Conservation (phyloP, 2,888 invertebrate genomes). For the Drosophila buzzatii region DNA sequence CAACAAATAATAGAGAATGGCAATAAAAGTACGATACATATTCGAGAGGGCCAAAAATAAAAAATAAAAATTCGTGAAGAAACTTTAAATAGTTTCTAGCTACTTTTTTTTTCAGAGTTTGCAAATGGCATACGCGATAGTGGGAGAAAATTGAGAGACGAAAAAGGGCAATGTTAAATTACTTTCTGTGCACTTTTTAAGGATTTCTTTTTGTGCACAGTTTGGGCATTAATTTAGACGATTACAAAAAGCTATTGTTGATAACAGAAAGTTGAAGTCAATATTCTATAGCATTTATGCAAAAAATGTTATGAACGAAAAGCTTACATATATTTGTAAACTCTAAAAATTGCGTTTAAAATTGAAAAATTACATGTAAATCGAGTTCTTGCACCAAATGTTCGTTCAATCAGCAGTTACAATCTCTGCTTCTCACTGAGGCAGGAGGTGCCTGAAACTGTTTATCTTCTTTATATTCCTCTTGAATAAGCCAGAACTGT, state of each 20-base stretch:
- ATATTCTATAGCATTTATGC: slow-evolving; percentile 8
- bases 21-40: slow-evolving; percentile 78
- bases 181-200: slow-evolving; percentile 56
- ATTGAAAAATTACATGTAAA: neutral
- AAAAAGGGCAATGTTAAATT: slow-evolving; percentile 66
- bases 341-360: neutral
- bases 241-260: slow-evolving; percentile 72
- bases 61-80: slow-evolving; percentile 23
- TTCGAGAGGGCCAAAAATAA: slow-evolving; percentile 43
- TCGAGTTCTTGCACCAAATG: neutral
- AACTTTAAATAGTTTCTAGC: slow-evolving; percentile 75
- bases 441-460: too few relatives aligned
- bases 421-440: too few relatives aligned
- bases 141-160: slow-evolving; percentile 4
- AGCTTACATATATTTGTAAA: neutral
- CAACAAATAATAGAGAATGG: slow-evolving; percentile 76
- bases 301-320: neutral
- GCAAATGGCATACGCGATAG: slow-evolving; percentile 40
- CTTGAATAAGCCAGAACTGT: too few relatives aligned
- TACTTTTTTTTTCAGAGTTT: slow-evolving; percentile 67
- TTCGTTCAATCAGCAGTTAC: too few relatives aligned
- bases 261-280: neutral
- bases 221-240: slow-evolving; percentile 74
- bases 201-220: slow-evolving; percentile 56
- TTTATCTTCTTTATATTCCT: too few relatives aligned